These are phyloP conservation scores for Microcaecilia unicolor DNA, from an alignment of 2,797 vertebrate species.

Conservation along the genomic window DNA sequence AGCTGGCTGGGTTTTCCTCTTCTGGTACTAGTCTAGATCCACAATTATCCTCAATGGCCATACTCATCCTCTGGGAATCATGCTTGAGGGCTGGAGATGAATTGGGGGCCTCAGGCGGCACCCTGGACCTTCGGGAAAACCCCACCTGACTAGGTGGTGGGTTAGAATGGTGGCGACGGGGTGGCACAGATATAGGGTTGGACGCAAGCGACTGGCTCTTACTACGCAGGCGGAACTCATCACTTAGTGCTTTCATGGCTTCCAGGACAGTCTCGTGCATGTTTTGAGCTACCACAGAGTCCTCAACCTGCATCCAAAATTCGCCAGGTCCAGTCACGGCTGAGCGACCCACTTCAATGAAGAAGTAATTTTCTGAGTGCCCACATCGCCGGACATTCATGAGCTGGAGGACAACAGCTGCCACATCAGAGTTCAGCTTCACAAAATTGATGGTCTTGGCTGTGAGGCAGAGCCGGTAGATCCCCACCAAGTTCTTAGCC, in stretches of 20 bases:
- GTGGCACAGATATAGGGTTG: slow-evolving; percentile 71
- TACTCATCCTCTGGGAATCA: slow-evolving; percentile 51
- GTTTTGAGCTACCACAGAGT: slow-evolving; percentile 62
- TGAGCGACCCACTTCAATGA: slow-evolving; percentile 74
- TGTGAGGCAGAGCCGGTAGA: slow-evolving; percentile 69
- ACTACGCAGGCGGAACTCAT: slow-evolving; percentile 70
- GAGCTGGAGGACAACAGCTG: slow-evolving; percentile 66
- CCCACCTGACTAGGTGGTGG: slow-evolving; percentile 68
- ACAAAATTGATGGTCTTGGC: slow-evolving; percentile 73
- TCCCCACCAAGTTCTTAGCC: slow-evolving; percentile 61
- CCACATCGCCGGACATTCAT: slow-evolving; percentile 73
- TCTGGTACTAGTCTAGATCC: not conserved
- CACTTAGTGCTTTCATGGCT: slow-evolving; percentile 74
- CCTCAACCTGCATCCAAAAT: slow-evolving; percentile 19
- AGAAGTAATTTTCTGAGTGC: slow-evolving; percentile 76
- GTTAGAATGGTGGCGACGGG: slow-evolving; percentile 52
- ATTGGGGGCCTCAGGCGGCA: slow-evolving; percentile 32
- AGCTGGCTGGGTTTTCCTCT: not conserved
- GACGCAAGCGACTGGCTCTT: slow-evolving; percentile 57
- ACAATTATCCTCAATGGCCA: slow-evolving; percentile 47
- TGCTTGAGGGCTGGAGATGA: slow-evolving; percentile 49
- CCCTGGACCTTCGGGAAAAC: slow-evolving; percentile 57
- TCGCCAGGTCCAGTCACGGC: slow-evolving; percentile 45
- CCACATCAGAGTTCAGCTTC: slow-evolving; percentile 67
- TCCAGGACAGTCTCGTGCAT: slow-evolving; percentile 83